Evolutionary conservation across 2,797 vertebrate genomes (phyloP), one percentile per base, ranked within the genome.

Genomic region (Centropyge bicolor): DNA sequence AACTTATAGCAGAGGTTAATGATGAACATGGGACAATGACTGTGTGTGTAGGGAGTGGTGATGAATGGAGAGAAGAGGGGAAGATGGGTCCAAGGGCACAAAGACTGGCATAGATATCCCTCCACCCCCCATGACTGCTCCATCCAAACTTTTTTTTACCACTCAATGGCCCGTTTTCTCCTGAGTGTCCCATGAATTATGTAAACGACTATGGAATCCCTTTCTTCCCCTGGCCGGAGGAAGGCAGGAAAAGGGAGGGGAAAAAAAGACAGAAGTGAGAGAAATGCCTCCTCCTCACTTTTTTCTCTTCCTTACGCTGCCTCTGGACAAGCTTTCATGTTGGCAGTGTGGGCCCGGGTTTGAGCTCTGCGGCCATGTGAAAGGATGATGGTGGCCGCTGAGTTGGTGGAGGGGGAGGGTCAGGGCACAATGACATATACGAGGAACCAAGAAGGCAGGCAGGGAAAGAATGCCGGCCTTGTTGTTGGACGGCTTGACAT

Each of bases 401-500:
- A 82, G 86, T 81, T 78, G 88, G 87, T 81, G 88, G 80, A 85
- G 88, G 86, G 88, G 88, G 82, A 82, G 83, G 82, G 82, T 86
- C 81, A 66, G 78, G 87, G 96, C 94, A 98, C 97, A 98, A 97
- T 99, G 97, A 96, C 96, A 97, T 96, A 96, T 95, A 96, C 95
- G 95, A 96, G 95, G 94, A 94, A 89, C 95, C 80, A 94, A 88
- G 94, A 86, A 95, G 93, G 95, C 92, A 93, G 95, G 93, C 94
- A 90, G 92, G 86, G 76, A 91, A 97, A 98, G 97, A 99, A 99
- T 96, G 96, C 94, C 19, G 95, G 94, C 96, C 97, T 98, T 98
- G 97, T 99, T 98, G 96, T 95, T 94, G 93, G 94, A 95, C 94
- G 93, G 95, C 95, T 95, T 98, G 98, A 99, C 97, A 94, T 97